These are phyloP conservation scores for Napeogenes inachia DNA, from an alignment of 2,888 invertebrate species.

Conservation along the genomic window DNA sequence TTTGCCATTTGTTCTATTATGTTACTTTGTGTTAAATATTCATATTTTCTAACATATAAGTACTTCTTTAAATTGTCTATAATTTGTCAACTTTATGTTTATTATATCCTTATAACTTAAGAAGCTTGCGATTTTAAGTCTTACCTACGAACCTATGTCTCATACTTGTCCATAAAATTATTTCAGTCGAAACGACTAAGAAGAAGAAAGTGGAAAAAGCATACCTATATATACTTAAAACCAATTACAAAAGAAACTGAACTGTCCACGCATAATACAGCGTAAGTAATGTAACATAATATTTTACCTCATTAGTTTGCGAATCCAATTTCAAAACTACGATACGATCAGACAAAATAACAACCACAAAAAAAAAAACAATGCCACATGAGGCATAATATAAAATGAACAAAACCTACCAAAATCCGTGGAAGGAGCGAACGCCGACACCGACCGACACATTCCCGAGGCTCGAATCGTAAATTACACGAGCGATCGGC, in stretches of 20 bases:
- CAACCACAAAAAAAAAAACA: conserved; percentile 36
- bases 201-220: too few species aligned
- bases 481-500: conserved; percentile 66
- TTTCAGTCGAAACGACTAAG: too few species aligned
- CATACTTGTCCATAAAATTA: too few species aligned
- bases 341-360: conserved; percentile 26
- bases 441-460: conserved; percentile 49
- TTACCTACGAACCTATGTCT: too few species aligned
- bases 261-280: too few species aligned
- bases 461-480: conserved; percentile 68
- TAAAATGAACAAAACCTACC: conserved; percentile 55
- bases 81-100: too few species aligned
- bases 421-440: conserved; percentile 53
- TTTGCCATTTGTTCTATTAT: neutral
- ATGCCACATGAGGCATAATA: conserved; percentile 45
- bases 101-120: too few species aligned
- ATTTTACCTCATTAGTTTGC: conserved; percentile 5
- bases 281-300: neutral
- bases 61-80: too few species aligned
- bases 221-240: too few species aligned
- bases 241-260: too few species aligned
- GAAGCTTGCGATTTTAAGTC: too few species aligned
- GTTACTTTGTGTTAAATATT: neutral
- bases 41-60: too few species aligned
- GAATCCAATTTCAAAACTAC: conserved; percentile 14